Conservation (phyloP, 2,888 invertebrate species). For the Venusia cambrica region DNA sequence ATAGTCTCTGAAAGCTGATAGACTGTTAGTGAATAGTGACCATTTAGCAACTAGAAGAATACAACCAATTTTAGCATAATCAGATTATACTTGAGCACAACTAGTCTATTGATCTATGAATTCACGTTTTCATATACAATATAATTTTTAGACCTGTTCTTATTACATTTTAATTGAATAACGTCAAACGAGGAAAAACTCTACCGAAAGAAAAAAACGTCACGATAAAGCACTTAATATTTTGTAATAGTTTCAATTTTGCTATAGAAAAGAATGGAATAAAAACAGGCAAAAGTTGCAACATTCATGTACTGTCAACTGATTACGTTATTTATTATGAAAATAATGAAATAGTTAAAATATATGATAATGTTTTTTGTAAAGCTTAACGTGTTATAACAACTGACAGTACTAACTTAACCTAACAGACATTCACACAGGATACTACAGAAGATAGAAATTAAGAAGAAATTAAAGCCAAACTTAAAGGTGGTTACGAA, state of each 20-base stretch:
- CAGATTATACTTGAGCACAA: constrained; percentile 22
- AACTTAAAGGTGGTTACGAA: constrained; percentile 73
- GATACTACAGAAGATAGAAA: constrained; percentile 66
- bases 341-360: too few species aligned
- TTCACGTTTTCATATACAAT: constrained; percentile 7
- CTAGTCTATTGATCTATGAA: constrained; percentile 21
- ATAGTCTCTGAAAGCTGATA: constrained; percentile 56
- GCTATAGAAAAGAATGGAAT: too few species aligned
- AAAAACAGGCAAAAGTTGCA: constrained; percentile 24
- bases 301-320: constrained; percentile 20
- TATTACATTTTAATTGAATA: constrained; percentile 12
- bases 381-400: constrained; percentile 3
- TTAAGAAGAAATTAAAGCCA: constrained; percentile 54
- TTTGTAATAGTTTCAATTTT: too few species aligned
- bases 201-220: neutral
- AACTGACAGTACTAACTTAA: constrained; percentile 22
- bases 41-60: constrained; percentile 31
- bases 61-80: constrained; percentile 19
- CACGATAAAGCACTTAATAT: too few species aligned
- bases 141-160: constrained; percentile 23
- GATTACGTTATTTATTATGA: neutral
- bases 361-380: too few species aligned
- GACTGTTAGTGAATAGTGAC: constrained; percentile 34
- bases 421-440: constrained; percentile 43
- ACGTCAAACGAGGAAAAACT: neutral